phyloP scores from a whole-genome alignment of 1,140 invertebrate species.

The Paracyclopina nana region DNA sequence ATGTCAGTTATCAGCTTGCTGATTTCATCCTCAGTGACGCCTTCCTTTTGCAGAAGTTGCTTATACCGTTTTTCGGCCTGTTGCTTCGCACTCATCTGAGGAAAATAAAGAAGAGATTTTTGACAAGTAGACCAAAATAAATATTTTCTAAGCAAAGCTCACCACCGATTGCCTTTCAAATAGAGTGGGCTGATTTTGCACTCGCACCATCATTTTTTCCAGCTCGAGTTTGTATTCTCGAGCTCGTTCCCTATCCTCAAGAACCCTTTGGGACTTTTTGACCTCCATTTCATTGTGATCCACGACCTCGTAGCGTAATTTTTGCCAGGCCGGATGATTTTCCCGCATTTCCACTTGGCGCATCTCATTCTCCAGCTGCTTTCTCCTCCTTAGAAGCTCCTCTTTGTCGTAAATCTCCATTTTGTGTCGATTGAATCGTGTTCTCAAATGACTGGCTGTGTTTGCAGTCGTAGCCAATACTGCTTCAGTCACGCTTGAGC shows the following conservation, averaged over 20 bases:
- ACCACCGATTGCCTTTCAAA: not conserved
- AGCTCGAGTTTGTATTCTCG: not conserved
- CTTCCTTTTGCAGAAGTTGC: not conserved
- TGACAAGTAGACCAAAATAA: no score
- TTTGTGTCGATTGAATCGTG: not conserved
- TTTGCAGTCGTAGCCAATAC: no score
- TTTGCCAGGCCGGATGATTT: not conserved
- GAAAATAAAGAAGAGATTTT: not conserved
- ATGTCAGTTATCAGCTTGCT: no score
- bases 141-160: no score
- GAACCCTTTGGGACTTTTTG: not conserved
- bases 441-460: not conserved
- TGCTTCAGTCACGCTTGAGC: not conserved
- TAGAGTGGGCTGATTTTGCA: not conserved
- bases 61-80: not conserved
- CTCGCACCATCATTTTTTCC: not conserved
- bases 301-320: not conserved
- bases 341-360: not conserved
- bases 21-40: not conserved
- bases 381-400: not conserved
- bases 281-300: not conserved
- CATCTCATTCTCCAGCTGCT: not conserved
- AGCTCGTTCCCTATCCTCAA: not conserved
- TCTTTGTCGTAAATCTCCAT: not conserved
- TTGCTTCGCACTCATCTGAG: conserved; percentile 1